A percentile compares a stretch with the other conserved stretches of the same genome.
phyloP scores from a whole-genome alignment of 2,797 vertebrate genomes.

The Molossus alvarezi region DNA sequence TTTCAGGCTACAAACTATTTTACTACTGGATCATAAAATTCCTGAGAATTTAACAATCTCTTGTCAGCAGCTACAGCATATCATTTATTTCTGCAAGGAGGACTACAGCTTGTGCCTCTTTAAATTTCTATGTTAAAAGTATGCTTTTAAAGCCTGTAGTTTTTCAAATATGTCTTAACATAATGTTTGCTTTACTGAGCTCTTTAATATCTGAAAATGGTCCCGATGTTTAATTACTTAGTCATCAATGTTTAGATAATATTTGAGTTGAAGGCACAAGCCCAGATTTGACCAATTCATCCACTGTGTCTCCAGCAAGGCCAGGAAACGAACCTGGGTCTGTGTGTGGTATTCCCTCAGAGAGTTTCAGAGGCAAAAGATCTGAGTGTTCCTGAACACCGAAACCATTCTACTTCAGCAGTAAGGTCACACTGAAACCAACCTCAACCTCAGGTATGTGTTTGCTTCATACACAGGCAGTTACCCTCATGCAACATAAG shows the following conservation, averaged over 20 bases:
- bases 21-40: neutral
- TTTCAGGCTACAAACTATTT: neutral
- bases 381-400: neutral
- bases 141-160: neutral
- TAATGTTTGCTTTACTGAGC: neutral
- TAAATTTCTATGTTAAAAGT: neutral
- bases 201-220: slow-evolving; percentile 4
- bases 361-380: neutral
- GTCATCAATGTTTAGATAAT: neutral
- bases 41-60: neutral
- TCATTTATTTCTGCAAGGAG: neutral
- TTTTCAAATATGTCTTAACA: neutral
- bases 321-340: neutral
- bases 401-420: neutral
- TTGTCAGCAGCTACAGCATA: neutral
- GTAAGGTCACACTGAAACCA: neutral
- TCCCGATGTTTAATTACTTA: neutral
- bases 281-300: neutral
- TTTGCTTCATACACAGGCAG: neutral
- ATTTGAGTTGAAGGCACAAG: neutral
- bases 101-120: neutral
- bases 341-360: neutral
- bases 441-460: neutral
- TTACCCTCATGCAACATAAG: neutral
- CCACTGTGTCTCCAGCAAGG: neutral